Evolutionary conservation across 2,888 invertebrate genomes (phyloP).

Genomic region (Caenorhabditis imperialis): DNA sequence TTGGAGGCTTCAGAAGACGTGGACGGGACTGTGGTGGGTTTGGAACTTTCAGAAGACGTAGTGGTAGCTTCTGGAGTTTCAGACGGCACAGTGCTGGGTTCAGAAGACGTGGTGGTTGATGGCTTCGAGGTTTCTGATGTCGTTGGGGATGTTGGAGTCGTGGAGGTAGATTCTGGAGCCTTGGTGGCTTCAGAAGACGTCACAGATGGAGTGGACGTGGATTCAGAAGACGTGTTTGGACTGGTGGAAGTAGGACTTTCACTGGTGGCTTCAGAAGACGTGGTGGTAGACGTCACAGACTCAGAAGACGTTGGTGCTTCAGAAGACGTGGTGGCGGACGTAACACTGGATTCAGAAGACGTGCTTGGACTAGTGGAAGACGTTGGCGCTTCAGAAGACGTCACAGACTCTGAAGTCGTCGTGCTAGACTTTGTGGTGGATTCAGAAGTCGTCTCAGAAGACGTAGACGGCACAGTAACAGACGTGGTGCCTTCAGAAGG

Average conservation of each 20-base stretch:
- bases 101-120: constrained; percentile 2
- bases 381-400: constrained; percentile 3
- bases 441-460: constrained; percentile 25
- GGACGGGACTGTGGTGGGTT: background rate
- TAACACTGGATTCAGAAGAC: background rate
- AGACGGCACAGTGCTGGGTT: background rate
- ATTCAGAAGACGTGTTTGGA: background rate
- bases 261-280: background rate
- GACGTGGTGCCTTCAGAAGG: background rate
- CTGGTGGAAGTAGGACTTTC: background rate
- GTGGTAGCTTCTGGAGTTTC: background rate
- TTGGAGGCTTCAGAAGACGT: background rate
- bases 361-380: constrained; percentile 1
- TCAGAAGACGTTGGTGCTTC: too few species aligned
- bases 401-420: background rate
- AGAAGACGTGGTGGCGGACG: constrained; percentile 1
- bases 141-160: background rate
- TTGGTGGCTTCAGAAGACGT: constrained; percentile 3
- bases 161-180: background rate
- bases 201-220: background rate
- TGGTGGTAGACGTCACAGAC: background rate
- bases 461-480: constrained; percentile 31
- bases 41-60: background rate
- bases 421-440: constrained; percentile 9
- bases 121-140: background rate